Conservation (phyloP, 2,113 vertebrate genomes). For the Phylloscopus trochiloides region DNA sequence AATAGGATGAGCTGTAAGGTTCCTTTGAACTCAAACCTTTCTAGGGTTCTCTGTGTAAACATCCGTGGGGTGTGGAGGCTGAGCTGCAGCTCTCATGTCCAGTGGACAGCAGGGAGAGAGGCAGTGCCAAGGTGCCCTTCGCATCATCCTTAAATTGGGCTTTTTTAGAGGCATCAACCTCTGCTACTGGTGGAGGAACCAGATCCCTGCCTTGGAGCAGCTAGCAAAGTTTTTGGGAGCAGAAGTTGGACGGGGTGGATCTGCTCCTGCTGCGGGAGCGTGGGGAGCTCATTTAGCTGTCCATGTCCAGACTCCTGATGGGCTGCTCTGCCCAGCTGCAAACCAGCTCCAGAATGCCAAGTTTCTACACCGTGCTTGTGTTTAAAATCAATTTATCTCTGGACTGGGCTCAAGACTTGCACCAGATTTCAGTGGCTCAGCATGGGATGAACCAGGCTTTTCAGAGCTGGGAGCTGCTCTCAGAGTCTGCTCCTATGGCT, state of each 20-base stretch:
- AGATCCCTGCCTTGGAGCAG: neutral
- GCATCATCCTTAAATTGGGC: rapidly evolving
- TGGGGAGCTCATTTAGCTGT: neutral
- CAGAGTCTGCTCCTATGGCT: neutral
- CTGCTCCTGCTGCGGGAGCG: neutral
- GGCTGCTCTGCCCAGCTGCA: neutral
- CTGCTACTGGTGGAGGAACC: neutral
- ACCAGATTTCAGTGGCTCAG: neutral
- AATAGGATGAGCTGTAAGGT: neutral
- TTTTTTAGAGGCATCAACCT: neutral
- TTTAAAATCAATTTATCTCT: neutral
- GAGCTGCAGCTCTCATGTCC: rapidly evolving
- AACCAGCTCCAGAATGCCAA: neutral
- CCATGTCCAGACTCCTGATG: neutral
- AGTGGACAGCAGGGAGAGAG: neutral
- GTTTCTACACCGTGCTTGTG: neutral
- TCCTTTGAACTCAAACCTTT: neutral
- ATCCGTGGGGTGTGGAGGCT: neutral
- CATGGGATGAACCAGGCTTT: neutral
- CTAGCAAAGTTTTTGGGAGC: neutral
- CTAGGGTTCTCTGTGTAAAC: neutral
- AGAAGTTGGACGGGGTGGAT: neutral
- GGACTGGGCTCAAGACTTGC: neutral
- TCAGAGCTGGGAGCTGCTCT: neutral
- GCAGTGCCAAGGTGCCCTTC: rapidly evolving